Percentiles rank a stretch among this genome's conserved stretches.
phyloP scores from a whole-genome alignment of 2,113 vertebrate species.

The Leptosomus discolor region DNA sequence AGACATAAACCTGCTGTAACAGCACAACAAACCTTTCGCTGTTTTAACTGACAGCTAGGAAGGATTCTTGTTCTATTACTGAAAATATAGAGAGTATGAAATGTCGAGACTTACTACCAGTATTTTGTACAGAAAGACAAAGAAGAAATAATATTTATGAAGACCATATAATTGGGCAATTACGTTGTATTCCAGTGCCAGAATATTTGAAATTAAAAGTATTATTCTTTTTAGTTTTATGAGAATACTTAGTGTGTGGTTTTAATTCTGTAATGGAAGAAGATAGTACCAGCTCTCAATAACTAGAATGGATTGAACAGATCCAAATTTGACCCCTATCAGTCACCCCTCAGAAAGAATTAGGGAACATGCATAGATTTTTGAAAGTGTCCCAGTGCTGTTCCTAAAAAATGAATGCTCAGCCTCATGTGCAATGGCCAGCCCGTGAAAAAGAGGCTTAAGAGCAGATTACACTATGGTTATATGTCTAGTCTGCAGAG shows the following conservation, averaged over 20 bases:
- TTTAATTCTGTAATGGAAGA: background rate
- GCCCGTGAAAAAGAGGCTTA: background rate
- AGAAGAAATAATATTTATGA: background rate
- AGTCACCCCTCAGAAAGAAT: background rate
- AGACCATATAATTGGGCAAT: background rate
- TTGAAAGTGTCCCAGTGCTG: background rate
- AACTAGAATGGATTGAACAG: background rate
- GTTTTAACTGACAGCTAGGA: background rate
- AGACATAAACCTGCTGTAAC: background rate
- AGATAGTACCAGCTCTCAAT: background rate
- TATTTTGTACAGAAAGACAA: background rate
- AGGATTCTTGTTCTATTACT: background rate
- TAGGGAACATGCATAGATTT: background rate
- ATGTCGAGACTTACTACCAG: background rate
- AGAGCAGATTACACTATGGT: background rate
- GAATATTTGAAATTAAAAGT: background rate
- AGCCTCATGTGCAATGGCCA: background rate
- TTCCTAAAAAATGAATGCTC: background rate
- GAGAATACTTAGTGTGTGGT: background rate
- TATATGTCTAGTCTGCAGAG: background rate
- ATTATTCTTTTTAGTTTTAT: background rate
- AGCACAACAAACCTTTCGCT: background rate
- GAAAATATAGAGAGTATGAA: background rate
- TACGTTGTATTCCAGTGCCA: background rate
- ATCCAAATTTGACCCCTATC: background rate